Percentiles rank a stretch among this genome's conserved stretches.
phyloP scores from a whole-genome alignment of 2,113 vertebrate species.

The Martes martes region DNA sequence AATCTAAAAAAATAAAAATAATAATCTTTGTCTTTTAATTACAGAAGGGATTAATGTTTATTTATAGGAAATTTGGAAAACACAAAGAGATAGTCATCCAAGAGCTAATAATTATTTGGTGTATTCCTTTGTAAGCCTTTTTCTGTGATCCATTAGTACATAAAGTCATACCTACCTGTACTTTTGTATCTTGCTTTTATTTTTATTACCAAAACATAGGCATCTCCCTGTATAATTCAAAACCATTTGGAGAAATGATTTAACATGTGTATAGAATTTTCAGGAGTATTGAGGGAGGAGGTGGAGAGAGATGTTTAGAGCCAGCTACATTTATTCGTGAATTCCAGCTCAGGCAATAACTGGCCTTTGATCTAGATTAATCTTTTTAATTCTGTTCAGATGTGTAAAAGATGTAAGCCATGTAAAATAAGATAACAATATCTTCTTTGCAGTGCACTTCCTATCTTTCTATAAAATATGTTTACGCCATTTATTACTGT shows the following conservation, averaged over 20 bases:
- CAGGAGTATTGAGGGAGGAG: neutral
- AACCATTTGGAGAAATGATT: neutral
- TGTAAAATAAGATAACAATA: neutral
- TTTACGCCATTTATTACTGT: neutral
- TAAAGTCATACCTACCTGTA: neutral
- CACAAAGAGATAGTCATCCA: neutral
- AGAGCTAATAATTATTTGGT: neutral
- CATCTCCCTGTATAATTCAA: neutral
- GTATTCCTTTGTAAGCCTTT: neutral
- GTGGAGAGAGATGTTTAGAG: neutral
- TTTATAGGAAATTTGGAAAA: neutral
- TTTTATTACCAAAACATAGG: neutral
- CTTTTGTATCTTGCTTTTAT: neutral
- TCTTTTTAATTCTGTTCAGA: neutral
- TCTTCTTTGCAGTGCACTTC: neutral
- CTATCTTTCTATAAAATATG: neutral
- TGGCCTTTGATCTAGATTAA: neutral
- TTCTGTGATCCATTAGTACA: neutral
- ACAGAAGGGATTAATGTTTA: neutral
- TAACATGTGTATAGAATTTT: neutral
- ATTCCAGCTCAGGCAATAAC: neutral
- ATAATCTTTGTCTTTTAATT: neutral
- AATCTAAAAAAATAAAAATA: neutral
- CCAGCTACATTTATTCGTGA: neutral
- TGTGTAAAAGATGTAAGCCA: neutral